Evolutionary conservation across 2,113 vertebrate genomes (phyloP).

Genomic region (Oxyruncus cristatus): DNA sequence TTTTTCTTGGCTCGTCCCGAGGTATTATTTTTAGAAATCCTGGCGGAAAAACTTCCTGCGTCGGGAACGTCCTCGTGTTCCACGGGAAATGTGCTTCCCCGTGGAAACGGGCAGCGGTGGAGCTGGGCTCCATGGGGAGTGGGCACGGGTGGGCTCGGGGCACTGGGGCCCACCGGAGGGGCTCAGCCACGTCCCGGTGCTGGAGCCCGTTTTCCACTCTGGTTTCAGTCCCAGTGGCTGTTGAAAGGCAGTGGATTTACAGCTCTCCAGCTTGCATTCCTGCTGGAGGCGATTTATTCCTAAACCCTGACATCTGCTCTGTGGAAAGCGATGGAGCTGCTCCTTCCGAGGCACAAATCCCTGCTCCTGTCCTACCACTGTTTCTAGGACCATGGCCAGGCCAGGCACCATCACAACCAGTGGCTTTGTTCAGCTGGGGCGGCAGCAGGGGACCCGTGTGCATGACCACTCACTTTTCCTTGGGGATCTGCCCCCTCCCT

Average conservation of each 20-base stretch:
- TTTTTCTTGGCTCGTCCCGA: background rate
- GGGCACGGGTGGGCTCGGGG: background rate
- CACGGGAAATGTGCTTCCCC: background rate
- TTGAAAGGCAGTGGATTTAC: background rate
- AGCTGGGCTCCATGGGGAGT: background rate
- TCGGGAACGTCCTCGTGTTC: background rate
- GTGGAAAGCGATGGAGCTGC: background rate
- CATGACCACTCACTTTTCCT: fast-evolving
- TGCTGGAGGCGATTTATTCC: background rate
- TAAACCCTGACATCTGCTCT: background rate
- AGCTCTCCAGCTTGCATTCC: background rate
- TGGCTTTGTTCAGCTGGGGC: fast-evolving
- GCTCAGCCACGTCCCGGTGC: background rate
- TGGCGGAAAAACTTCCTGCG: background rate
- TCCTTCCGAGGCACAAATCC: background rate
- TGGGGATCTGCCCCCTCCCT: background rate
- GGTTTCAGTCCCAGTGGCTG: background rate
- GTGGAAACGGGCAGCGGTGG: background rate
- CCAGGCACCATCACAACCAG: fast-evolving
- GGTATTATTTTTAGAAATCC: conserved; percentile 6
- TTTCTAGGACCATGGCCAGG: background rate
- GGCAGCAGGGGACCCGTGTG: fast-evolving
- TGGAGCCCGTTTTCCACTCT: background rate
- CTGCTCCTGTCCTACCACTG: background rate
- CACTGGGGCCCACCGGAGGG: background rate